Evolutionary conservation across 1,140 invertebrate genomes (phyloP), one percentile per base, ranked within the genome.

Genomic region (Drosophila tani): DNA sequence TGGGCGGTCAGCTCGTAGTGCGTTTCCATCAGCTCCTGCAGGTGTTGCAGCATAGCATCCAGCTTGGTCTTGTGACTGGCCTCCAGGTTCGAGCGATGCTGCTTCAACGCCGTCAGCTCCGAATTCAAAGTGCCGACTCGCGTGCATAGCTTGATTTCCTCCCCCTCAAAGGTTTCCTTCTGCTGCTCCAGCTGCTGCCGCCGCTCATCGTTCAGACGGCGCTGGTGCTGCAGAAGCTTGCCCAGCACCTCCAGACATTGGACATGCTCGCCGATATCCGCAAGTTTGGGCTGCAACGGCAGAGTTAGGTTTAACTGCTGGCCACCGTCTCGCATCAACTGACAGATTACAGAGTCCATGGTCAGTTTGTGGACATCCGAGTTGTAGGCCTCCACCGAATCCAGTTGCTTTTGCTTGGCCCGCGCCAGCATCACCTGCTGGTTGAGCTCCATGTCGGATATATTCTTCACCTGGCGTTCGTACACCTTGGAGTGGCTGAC

Each of bases 391-490:
- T 82, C 79, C 4, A 91, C 60, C 12, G 65, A 45, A 57, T 92
- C 88, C 14, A 81, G 58, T 12, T 85, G 53, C 29, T 91, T 76
- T 15, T 91, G 82, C 43, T 91, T 85, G n/a, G 77, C 71, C 9
- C 83, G 76, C 1, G 91, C 51, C 12, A 85, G 45, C 38, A 74
- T 56, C 2, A 92, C 91, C 55, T 92, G 91, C 64, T 92, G 88
- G 21, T 82, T 70, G 6, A 78, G 62, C 19, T 79, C 55, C 2
- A 57, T 65, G 12, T 81, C 71, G 1, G 62, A 46, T 1, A 91
- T 19, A 12, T 81, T 79, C 7, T 66, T 43, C 17, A 82, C 32
- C 12, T 86, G 68, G 0, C 82, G 66, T 2, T 81, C 60, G 38
- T 91, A 74, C n/a, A 67, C 71, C 24, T 85, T 24, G 12, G 64